A percentile compares a stretch with the other conserved stretches of the same genome.
phyloP scores from a whole-genome alignment of 2,113 vertebrate genomes.

The Stomatorhinus ivindoensis region DNA sequence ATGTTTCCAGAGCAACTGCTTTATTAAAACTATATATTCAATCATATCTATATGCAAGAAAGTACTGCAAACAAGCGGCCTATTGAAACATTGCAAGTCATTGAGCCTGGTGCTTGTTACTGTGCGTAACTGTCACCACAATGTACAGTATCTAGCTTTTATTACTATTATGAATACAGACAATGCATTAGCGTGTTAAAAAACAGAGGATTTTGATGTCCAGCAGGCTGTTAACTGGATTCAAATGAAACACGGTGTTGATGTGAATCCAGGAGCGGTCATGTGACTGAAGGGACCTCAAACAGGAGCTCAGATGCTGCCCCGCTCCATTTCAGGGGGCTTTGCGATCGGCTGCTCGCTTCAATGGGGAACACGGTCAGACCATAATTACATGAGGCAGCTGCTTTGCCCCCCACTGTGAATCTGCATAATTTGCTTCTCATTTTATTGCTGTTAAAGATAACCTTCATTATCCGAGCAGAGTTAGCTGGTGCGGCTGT shows the following conservation, averaged over 20 bases:
- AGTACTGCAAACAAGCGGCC: not conserved
- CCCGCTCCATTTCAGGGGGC: not conserved
- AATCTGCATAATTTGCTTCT: slow-evolving; percentile 1
- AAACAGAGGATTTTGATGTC: not conserved
- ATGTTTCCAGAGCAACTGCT: not conserved
- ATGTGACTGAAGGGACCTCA: not conserved
- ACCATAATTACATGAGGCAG: not conserved
- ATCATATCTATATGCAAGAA: not conserved
- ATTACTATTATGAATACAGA: not conserved
- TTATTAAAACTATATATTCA: not conserved
- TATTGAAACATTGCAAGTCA: not conserved
- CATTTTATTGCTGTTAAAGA: slow-evolving; percentile 3
- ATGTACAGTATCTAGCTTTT: not conserved
- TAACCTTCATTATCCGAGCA: not conserved
- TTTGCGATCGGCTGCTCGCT: not conserved
- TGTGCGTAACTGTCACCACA: not conserved
- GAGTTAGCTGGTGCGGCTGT: not conserved
- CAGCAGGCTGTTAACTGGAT: not conserved
- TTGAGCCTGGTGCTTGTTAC: not conserved
- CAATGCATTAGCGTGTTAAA: not conserved
- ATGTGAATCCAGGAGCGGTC: not conserved
- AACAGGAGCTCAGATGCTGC: not conserved
- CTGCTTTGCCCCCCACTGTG: not conserved
- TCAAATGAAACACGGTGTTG: not conserved
- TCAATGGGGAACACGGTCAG: not conserved